Evolutionary conservation across 2,113 vertebrate species (phyloP).

Genomic region (Tinamus guttatus): DNA sequence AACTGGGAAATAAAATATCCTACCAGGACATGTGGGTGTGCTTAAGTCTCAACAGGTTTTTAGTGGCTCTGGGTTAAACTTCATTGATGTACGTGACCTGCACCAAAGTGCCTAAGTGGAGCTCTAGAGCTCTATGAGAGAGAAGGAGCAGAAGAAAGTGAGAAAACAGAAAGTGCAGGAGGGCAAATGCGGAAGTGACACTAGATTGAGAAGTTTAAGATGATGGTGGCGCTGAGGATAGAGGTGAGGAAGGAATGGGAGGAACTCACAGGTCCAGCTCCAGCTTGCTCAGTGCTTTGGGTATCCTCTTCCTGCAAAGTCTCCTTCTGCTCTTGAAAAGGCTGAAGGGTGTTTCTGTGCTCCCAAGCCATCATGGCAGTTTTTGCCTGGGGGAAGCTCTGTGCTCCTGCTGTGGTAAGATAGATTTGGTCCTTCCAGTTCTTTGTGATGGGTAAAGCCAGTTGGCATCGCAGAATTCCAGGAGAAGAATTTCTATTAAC

Average conservation of each 20-base stretch:
- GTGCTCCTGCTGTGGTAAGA: rapidly evolving
- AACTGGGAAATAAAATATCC: not conserved
- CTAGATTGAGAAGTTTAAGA: not conserved
- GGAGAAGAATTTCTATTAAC: not conserved
- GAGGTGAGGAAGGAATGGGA: not conserved
- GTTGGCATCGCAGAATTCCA: rapidly evolving
- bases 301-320: not conserved
- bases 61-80: not conserved
- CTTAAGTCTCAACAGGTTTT: not conserved
- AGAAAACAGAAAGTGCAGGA: not conserved
- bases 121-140: not conserved
- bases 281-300: not conserved
- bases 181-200: not conserved
- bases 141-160: not conserved
- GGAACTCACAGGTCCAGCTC: not conserved
- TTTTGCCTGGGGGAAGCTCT: not conserved
- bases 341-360: not conserved
- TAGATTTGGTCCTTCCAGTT: not conserved
- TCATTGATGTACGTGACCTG: rapidly evolving
- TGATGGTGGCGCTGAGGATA: not conserved
- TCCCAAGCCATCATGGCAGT: not conserved
- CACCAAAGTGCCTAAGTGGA: not conserved
- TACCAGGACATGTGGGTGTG: not conserved
- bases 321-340: not conserved
- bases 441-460: not conserved